Conservation (phyloP, 2,113 vertebrate genomes). For the Psettodes erumei region DNA sequence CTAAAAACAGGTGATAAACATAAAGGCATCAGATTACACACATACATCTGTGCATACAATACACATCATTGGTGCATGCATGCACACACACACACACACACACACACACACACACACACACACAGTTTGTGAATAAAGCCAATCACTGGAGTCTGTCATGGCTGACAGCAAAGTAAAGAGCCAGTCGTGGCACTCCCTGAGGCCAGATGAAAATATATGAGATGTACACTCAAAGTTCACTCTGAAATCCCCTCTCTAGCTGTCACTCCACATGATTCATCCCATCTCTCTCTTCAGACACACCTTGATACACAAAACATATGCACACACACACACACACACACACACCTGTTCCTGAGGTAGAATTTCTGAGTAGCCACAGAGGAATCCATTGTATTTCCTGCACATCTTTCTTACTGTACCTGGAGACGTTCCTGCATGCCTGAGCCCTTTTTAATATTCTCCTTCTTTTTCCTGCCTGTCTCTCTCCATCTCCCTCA, state of each 20-base stretch:
- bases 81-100: slow-evolving; percentile 9
- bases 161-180: slow-evolving; percentile 58
- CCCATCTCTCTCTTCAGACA: slow-evolving; percentile 53
- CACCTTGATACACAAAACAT: slow-evolving; percentile 14
- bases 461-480: slow-evolving; percentile 21
- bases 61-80: neutral
- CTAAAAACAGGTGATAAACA: neutral
- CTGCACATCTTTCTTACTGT: slow-evolving; percentile 43
- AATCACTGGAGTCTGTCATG: slow-evolving; percentile 59
- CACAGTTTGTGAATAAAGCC: slow-evolving; percentile 45
- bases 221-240: slow-evolving; percentile 68
- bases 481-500: slow-evolving; percentile 51
- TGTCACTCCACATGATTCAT: slow-evolving; percentile 68
- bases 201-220: slow-evolving; percentile 75
- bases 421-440: slow-evolving; percentile 47
- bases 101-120: slow-evolving; percentile 28
- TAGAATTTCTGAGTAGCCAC: slow-evolving; percentile 49
- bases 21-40: slow-evolving; percentile 25
- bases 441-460: slow-evolving; percentile 54
- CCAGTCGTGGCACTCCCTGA: slow-evolving; percentile 51
- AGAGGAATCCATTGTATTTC: slow-evolving; percentile 61
- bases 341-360: slow-evolving; percentile 41
- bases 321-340: slow-evolving; percentile 8
- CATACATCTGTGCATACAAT: slow-evolving; percentile 14
- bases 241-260: slow-evolving; percentile 58